Conservation (phyloP, 2,797 vertebrate genomes). For the Thalassophryne amazonica region DNA sequence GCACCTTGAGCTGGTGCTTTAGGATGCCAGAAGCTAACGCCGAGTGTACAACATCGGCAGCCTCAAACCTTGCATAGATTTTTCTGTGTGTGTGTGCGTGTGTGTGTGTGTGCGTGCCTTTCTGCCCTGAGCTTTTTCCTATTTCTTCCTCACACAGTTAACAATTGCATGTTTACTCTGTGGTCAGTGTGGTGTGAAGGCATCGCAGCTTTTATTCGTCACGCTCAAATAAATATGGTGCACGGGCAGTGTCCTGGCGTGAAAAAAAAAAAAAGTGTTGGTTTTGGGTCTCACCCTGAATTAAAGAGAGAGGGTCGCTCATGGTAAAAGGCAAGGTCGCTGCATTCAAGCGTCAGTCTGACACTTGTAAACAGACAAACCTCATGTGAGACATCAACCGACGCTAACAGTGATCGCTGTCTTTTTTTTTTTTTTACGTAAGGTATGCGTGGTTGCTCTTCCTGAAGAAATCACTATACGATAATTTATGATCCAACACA, state of each 20-base stretch:
- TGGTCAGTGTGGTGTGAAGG: slow-evolving; percentile 38
- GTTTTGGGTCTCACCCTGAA: slow-evolving; percentile 52
- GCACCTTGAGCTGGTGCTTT: slow-evolving; percentile 1
- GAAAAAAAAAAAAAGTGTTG: slow-evolving; percentile 47
- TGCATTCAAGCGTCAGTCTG: slow-evolving; percentile 48
- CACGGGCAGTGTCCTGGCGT: slow-evolving; percentile 39
- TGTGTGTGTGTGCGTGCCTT: background rate
- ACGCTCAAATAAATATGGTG: slow-evolving; percentile 47
- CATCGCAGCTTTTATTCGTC: slow-evolving; percentile 46
- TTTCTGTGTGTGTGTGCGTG: background rate
- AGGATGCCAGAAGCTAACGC: slow-evolving; percentile 14
- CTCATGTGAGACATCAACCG: slow-evolving; percentile 21
- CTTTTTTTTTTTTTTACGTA: background rate
- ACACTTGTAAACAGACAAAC: slow-evolving; percentile 59
- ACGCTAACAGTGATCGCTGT: background rate
- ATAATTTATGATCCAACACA: background rate
- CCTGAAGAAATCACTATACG: background rate
- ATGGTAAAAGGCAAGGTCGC: slow-evolving; percentile 77
- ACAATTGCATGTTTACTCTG: slow-evolving; percentile 46
- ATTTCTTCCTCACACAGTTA: slow-evolving; percentile 19
- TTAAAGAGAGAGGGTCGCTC: slow-evolving; percentile 62
- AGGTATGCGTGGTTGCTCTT: background rate
- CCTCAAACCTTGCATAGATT: slow-evolving; percentile 1
- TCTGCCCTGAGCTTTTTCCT: background rate
- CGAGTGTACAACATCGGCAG: slow-evolving; percentile 1